Evolutionary conservation across 64 coral and sea anemone genomes (phyloP).

Genomic region (Pachyseris speciosa): DNA sequence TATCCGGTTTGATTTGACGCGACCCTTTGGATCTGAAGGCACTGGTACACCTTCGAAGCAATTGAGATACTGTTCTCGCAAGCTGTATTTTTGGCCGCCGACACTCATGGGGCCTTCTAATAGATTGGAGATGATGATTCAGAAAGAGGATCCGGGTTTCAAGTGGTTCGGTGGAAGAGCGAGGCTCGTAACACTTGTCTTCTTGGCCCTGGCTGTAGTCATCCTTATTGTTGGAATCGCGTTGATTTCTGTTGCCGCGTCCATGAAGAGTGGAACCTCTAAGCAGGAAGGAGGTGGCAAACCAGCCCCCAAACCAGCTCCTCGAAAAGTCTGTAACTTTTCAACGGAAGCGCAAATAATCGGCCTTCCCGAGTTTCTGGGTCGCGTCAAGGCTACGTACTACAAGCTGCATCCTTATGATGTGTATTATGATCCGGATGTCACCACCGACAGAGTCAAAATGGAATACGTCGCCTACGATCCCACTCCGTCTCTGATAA

Average conservation of each 20-base stretch:
- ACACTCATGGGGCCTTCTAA: not conserved
- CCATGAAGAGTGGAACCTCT: not conserved
- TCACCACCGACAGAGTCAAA: slow-evolving; percentile 7
- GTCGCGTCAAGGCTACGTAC: slow-evolving; percentile 53
- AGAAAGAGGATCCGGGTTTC: not conserved
- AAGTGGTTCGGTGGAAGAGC: not conserved
- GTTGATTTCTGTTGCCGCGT: slow-evolving; percentile 47
- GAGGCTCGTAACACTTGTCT: slow-evolving; percentile 18
- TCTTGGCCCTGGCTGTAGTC: slow-evolving; percentile 26
- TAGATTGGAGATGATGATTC: not conserved
- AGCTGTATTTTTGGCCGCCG: too few species aligned
- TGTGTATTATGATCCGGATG: slow-evolving; percentile 55
- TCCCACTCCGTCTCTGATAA: slow-evolving; percentile 48
- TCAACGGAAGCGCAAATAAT: slow-evolving; percentile 72
- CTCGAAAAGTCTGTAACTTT: slow-evolving; percentile 30
- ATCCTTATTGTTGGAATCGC: slow-evolving; percentile 65
- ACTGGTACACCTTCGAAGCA: too few species aligned
- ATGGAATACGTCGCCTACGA: slow-evolving; percentile 65
- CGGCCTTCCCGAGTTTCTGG: slow-evolving; percentile 71
- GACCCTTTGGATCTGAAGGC: too few species aligned
- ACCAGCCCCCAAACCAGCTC: not conserved
- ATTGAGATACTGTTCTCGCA: too few species aligned
- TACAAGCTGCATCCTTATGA: slow-evolving; percentile 74
- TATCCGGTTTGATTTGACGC: too few species aligned
- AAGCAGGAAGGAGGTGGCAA: not conserved